Conservation (phyloP, 53 echinoderm and acorn worm species). For the Holothuria leucospilota region DNA sequence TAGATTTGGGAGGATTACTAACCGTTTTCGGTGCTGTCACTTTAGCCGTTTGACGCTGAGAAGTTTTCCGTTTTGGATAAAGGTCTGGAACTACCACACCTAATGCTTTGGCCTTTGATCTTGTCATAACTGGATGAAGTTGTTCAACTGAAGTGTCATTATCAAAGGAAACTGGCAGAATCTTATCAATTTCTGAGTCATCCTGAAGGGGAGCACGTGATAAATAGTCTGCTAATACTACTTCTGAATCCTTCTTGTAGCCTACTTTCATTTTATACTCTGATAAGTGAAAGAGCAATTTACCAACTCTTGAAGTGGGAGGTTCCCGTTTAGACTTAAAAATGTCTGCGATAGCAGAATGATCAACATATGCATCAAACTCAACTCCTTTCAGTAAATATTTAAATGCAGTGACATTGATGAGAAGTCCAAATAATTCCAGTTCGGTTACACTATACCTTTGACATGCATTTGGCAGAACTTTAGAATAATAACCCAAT, state of each 20-base stretch:
- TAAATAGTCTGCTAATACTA: slow-evolving; percentile 51
- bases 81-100: slow-evolving; percentile 15
- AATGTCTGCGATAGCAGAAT: no score
- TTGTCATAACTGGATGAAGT: slow-evolving; percentile 11
- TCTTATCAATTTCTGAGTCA: slow-evolving; percentile 20
- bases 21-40: no score
- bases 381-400: slow-evolving; percentile 39
- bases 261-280: slow-evolving; percentile 29
- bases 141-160: not conserved
- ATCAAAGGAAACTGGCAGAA: slow-evolving; percentile 25
- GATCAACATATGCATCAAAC: slow-evolving; percentile 55
- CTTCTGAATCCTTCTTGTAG: slow-evolving; percentile 42
- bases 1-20: no score
- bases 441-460: slow-evolving; percentile 56
- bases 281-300: slow-evolving; percentile 20
- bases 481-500: slow-evolving; percentile 51
- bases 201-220: slow-evolving; percentile 32
- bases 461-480: slow-evolving; percentile 45
- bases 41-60: no score
- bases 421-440: slow-evolving; percentile 47
- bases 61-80: not conserved
- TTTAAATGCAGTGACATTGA: slow-evolving; percentile 48
- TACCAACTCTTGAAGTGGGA: slow-evolving; percentile 14
- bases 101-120: slow-evolving; percentile 34
- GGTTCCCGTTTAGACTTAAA: slow-evolving; percentile 43